phyloP scores from a whole-genome alignment of 1,140 invertebrate species.

The Amphibalanus amphitrite region DNA sequence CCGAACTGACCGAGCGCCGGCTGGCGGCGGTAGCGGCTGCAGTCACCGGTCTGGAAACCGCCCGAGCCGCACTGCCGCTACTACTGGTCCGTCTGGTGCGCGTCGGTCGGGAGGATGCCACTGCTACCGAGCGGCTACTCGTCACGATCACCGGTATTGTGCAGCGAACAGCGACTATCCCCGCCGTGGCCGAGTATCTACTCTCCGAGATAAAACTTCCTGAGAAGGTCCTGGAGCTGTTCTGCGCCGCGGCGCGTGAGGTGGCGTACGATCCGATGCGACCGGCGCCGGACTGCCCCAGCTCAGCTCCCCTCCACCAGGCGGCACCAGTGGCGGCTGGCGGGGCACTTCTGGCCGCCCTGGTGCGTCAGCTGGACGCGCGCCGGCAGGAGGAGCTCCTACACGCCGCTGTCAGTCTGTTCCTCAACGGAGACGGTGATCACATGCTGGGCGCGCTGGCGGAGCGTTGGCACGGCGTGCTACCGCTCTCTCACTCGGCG shows the following conservation, averaged over 20 bases:
- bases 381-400: background rate
- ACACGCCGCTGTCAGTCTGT: background rate
- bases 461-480: background rate
- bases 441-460: background rate
- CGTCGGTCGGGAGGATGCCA: background rate
- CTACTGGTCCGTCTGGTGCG: background rate
- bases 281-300: background rate
- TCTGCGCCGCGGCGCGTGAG: background rate
- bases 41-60: background rate
- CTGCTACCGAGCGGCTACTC: background rate
- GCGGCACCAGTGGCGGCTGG: background rate
- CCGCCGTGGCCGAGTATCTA: background rate
- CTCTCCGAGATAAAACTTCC: background rate
- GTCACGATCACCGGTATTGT: background rate
- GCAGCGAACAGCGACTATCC: background rate
- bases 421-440: background rate
- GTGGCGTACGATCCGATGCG: background rate
- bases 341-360: background rate
- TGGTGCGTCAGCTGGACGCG: background rate
- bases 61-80: background rate
- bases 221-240: slow-evolving; percentile 1
- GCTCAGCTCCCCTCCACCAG: background rate
- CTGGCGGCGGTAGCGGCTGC: background rate
- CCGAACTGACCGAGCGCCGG: background rate
- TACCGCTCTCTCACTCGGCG: background rate